phyloP scores from a whole-genome alignment of 1,140 invertebrate species.

The Orchestia grillus region DNA sequence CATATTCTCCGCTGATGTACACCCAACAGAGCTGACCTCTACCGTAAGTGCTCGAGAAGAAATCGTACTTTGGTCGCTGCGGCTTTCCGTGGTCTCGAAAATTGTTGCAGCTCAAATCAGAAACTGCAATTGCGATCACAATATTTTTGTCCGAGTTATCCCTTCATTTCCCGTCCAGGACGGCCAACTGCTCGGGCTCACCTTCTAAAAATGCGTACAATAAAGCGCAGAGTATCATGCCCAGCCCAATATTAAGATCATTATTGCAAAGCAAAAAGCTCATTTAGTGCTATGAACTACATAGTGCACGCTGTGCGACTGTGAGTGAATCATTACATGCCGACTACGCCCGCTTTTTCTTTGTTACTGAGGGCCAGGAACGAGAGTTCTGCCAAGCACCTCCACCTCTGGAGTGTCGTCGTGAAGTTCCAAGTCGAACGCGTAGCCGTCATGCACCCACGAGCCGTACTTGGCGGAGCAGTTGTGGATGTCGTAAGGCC shows the following conservation, averaged over 20 bases:
- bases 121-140: too few species aligned
- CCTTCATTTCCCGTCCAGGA: too few species aligned
- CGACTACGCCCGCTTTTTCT: background rate
- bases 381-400: constrained; percentile 15
- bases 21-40: too few species aligned
- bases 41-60: too few species aligned
- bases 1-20: too few species aligned
- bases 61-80: too few species aligned
- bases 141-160: too few species aligned
- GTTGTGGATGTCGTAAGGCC: constrained; percentile 63
- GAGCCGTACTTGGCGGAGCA: constrained; percentile 64
- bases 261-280: background rate
- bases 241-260: background rate
- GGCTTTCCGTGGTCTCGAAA: too few species aligned
- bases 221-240: background rate
- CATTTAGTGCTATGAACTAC: background rate
- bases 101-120: too few species aligned
- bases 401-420: constrained; percentile 61
- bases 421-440: constrained; percentile 60
- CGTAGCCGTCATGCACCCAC: constrained; percentile 62
- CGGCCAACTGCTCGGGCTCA: too few species aligned
- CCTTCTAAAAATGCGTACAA: too few species aligned
- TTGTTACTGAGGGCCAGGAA: background rate
- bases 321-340: background rate
- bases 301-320: background rate